phyloP scores from a whole-genome alignment of 23 tunicate species.

The Halocynthia roretzi region DNA sequence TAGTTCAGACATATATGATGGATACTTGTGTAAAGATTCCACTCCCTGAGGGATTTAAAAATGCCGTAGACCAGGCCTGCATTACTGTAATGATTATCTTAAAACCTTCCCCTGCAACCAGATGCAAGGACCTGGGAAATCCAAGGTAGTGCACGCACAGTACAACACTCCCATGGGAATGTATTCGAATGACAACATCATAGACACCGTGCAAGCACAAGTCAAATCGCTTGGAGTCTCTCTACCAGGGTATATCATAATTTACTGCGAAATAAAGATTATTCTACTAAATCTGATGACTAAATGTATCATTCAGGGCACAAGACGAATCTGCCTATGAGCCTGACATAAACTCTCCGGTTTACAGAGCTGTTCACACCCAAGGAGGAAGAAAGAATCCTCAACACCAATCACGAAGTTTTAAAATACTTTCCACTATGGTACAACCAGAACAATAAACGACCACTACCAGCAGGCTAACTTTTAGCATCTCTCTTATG shows the following conservation, averaged over 20 bases:
- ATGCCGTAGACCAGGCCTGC: no score
- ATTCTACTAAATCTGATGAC: background rate
- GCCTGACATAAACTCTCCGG: constrained; percentile 59
- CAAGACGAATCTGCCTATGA: constrained; percentile 24
- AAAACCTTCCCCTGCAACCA: background rate
- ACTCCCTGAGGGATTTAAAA: no score
- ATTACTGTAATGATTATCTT: no score
- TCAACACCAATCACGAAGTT: constrained; percentile 81
- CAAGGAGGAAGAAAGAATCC: constrained; percentile 5
- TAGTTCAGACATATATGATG: no score
- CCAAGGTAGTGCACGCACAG: constrained; percentile 88
- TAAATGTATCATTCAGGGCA: constrained; percentile 11
- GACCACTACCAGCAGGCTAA: no score
- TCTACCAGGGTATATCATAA: constrained; percentile 63
- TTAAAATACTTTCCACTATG: constrained; percentile 66
- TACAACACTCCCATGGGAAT: constrained; percentile 98
- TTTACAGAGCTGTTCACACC: constrained; percentile 73
- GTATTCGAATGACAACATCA: constrained; percentile 91
- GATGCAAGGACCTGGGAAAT: constrained; percentile 96
- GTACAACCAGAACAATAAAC: constrained; percentile 30
- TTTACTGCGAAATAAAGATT: background rate
- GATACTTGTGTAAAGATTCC: no score
- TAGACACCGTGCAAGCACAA: constrained; percentile 93
- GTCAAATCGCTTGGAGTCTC: constrained; percentile 88
- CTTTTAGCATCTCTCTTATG: background rate